Conservation (phyloP, 2,113 vertebrate genomes). For the Corythaixoides concolor region DNA sequence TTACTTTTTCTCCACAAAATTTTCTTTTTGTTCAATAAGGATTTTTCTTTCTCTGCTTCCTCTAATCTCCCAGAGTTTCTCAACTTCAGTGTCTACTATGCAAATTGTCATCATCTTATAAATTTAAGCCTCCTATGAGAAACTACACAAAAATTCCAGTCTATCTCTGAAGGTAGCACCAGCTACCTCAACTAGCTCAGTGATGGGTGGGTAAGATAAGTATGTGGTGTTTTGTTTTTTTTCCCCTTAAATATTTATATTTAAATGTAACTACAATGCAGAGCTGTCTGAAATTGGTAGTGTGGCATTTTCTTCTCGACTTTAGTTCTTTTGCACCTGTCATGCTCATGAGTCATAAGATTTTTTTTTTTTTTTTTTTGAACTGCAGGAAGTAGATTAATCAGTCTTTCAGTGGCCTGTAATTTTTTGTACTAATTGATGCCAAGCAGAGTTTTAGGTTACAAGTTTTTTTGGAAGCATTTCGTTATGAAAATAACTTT, state of each 20-base stretch:
- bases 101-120: background rate
- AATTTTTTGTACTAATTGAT: slow-evolving; percentile 2
- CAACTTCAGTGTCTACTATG: background rate
- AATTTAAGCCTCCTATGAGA: background rate
- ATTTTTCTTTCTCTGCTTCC: background rate
- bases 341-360: background rate
- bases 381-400: slow-evolving; percentile 3
- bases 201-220: background rate
- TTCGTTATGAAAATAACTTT: slow-evolving; percentile 36
- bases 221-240: background rate
- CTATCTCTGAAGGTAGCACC: background rate
- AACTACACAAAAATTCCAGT: background rate
- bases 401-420: slow-evolving; percentile 8
- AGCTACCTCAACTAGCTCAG: background rate
- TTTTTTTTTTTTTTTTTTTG: no score
- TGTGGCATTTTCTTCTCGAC: background rate
- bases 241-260: background rate
- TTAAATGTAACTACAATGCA: slow-evolving; percentile 25
- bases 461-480: background rate
- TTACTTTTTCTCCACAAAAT: background rate
- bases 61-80: background rate
- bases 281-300: slow-evolving; percentile 1
- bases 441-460: background rate
- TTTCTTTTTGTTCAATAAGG: background rate
- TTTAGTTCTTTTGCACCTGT: slow-evolving; percentile 37